These are phyloP conservation scores for Protomyctophum bolini DNA, from an alignment of 2,113 vertebrate genomes.

Conservation along the genomic window DNA sequence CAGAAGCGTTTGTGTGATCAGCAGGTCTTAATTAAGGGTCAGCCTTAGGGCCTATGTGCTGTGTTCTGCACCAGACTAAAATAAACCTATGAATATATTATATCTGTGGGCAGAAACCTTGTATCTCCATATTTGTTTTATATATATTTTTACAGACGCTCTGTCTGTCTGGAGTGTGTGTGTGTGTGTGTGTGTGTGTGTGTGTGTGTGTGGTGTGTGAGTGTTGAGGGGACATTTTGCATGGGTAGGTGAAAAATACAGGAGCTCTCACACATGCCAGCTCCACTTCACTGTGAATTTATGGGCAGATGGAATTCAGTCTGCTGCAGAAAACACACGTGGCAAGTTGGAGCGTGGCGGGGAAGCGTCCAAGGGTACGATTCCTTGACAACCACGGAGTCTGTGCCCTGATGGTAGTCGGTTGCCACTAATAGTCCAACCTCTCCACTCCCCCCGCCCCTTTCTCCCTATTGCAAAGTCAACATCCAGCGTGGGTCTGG, in stretches of 20 bases:
- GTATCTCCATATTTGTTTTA: too few relatives aligned
- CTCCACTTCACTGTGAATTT: conserved; percentile 54
- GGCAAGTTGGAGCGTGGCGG: conserved; percentile 38
- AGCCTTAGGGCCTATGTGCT: conserved; percentile 35
- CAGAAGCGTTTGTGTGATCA: conserved; percentile 63
- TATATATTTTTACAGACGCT: too few relatives aligned
- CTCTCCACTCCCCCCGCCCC: too few relatives aligned
- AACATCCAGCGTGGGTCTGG: conserved; percentile 61
- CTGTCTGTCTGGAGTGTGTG: too few relatives aligned
- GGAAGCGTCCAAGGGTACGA: conserved; percentile 59
- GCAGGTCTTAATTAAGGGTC: conserved; percentile 66
- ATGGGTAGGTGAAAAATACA: conserved; percentile 26
- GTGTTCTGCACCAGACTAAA: conserved; percentile 62
- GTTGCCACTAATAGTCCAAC: conserved; percentile 61
- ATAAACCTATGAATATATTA: conserved; percentile 68
- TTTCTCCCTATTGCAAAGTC: conserved; percentile 70
- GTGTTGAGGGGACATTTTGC: conserved; percentile 39
- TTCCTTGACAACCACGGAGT: conserved; percentile 40
- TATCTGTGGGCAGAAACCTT: not conserved
- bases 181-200: too few relatives aligned
- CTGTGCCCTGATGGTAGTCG: conserved; percentile 57
- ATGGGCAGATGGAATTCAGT: conserved; percentile 59
- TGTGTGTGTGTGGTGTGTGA: too few relatives aligned
- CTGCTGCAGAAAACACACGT: conserved; percentile 53
- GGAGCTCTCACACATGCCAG: conserved; percentile 1